Percentiles rank a stretch among this genome's conserved stretches.
These are phyloP conservation scores for Caenorhabditis sp. DNA, from an alignment of 2,888 invertebrate genomes.

Conservation along the genomic window DNA sequence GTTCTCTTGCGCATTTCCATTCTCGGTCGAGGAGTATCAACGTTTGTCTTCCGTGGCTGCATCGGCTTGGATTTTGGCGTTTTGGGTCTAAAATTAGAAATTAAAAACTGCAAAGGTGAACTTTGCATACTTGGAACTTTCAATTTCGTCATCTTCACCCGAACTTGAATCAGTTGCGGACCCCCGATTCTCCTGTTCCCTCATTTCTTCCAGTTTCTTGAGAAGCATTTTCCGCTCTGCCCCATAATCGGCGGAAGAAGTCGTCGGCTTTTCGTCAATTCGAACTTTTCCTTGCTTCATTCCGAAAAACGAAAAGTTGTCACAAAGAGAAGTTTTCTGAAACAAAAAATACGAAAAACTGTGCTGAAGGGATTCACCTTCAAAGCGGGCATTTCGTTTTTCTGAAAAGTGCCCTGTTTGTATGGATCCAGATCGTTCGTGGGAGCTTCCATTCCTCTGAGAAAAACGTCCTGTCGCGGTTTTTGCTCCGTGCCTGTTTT, in stretches of 20 bases:
- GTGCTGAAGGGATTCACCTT: too few species aligned
- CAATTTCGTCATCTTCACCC: constrained; percentile 11
- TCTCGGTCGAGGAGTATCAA: constrained; percentile 14
- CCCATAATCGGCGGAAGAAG: neutral
- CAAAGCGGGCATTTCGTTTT: constrained; percentile 16
- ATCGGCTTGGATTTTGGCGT: constrained; percentile 2
- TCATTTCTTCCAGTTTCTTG: constrained; percentile 15
- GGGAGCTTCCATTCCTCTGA: constrained; percentile 24
- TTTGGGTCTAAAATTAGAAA: constrained; percentile 11
- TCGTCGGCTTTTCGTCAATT: constrained; percentile 1
- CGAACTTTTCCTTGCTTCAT: constrained; percentile 27
- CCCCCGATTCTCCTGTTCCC: neutral
- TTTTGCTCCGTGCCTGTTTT: constrained; percentile 13
- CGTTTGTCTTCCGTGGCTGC: neutral
- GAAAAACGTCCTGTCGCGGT: constrained; percentile 37
- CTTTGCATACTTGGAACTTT: too few species aligned
- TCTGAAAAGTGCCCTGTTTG: constrained; percentile 2
- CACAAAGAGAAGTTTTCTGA: constrained; percentile 12
- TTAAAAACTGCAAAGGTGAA: neutral
- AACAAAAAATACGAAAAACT: too few species aligned
- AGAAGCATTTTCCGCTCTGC: constrained; percentile 21
- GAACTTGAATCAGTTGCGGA: neutral
- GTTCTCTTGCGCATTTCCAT: constrained; percentile 2
- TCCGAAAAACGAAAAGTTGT: constrained; percentile 49
- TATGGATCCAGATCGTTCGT: constrained; percentile 38